Base-by-base conservation (phyloP, 1,140 invertebrate species). In the Apis florea region DNA sequence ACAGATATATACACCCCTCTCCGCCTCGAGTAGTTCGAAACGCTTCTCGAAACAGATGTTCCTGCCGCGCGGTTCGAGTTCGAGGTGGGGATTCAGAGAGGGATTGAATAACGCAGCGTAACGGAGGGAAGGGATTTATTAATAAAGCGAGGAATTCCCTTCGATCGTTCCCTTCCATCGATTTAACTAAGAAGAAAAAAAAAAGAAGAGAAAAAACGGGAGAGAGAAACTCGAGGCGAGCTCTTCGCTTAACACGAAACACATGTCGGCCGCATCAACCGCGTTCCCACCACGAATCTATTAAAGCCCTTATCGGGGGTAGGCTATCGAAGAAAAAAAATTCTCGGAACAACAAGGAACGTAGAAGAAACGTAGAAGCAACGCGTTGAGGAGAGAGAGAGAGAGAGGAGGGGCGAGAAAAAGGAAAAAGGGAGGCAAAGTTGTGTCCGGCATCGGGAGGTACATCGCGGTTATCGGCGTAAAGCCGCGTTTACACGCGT, bases 401-500 rank as follows among this genome's bases (percentile, higher is more conserved):
- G 84, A 68, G 17, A 54, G 40, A 80, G 71, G 51, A 17, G 26
- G 56, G n/a, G 31, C 31, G 15, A 47, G 12, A 19, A 13, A 53
- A 69, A 26, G 47, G 47, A 53, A 5, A 70, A 54, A 40, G 5
- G 19, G 15, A 8, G 40, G 40, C 5, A 24, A 17, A 68, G 47
- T 70, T 79, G 81, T 79, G 82, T 80, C 70, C 77, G 17, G 70
- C 47, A 72, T 72, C 82, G 61, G 56, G 47, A 26, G 82, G 82
- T 82, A 87, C 83, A 84, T 69, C 78, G 82, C 24, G 74, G 85
- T 87, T 88, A 88, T 88, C 83, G 79, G 83, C 68, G 89, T 90
- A 90, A 91, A 91, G 87, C 81, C 81, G 88, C 89, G 84, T 90
- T 88, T 91, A 90, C 89, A 91, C 86, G 86, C 88, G 78, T 90